These are phyloP conservation scores for Lepidotrigona ventralis DNA, from an alignment of 1,140 invertebrate genomes.

Conservation along the genomic window DNA sequence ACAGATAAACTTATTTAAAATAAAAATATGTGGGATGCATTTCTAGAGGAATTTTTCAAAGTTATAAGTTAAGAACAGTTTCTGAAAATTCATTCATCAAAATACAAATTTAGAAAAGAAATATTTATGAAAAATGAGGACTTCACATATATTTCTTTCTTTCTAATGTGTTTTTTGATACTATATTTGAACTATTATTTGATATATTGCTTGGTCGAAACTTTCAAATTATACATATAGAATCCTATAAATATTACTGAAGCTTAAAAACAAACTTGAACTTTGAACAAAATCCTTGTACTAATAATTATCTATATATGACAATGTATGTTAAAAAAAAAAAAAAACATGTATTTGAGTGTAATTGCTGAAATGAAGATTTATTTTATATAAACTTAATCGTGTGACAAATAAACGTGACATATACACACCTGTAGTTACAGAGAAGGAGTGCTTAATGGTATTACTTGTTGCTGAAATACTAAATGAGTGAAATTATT, in stretches of 20 bases:
- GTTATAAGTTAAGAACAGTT: slow-evolving; percentile 47
- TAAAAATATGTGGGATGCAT: slow-evolving; percentile 65
- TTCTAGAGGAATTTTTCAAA: slow-evolving; percentile 51
- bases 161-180: slow-evolving; percentile 20
- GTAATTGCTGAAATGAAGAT: slow-evolving; percentile 55
- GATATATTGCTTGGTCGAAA: neutral
- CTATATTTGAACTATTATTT: slow-evolving; percentile 10
- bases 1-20: slow-evolving; percentile 53
- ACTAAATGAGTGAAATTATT: slow-evolving; percentile 33
- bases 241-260: slow-evolving; percentile 32
- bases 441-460: slow-evolving; percentile 49
- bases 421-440: slow-evolving; percentile 54
- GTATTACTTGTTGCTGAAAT: slow-evolving; percentile 46
- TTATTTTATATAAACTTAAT: slow-evolving; percentile 68
- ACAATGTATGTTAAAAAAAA: slow-evolving; percentile 49
- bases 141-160: neutral
- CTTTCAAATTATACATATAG: neutral
- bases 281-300: slow-evolving; percentile 57
- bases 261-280: slow-evolving; percentile 42
- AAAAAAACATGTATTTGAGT: slow-evolving; percentile 55
- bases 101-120: neutral
- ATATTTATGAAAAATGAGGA: slow-evolving; percentile 1
- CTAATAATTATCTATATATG: slow-evolving; percentile 49
- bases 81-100: neutral
- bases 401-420: slow-evolving; percentile 64